These are phyloP conservation scores for Lasioglossum baleicum DNA, from an alignment of 1,140 invertebrate genomes.

Conservation along the genomic window DNA sequence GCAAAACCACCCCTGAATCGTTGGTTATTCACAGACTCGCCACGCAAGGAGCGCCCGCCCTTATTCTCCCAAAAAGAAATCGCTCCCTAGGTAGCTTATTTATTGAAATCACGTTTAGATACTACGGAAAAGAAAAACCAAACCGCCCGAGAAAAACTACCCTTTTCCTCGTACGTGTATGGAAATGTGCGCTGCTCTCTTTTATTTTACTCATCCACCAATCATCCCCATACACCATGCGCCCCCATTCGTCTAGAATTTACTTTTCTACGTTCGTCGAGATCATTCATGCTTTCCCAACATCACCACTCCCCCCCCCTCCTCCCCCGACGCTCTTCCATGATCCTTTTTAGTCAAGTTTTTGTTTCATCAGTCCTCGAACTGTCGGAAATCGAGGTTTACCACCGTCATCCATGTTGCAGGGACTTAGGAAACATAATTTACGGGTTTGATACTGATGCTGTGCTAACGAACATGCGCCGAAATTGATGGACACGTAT, in stretches of 20 bases:
- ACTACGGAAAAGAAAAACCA: slow-evolving; percentile 63
- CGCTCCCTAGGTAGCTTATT: slow-evolving; percentile 77
- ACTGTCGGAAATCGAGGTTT: too few species aligned
- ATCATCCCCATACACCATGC: neutral
- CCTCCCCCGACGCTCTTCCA: neutral
- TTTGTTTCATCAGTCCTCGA: too few species aligned
- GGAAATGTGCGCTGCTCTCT: slow-evolving; percentile 62
- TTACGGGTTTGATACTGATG: too few species aligned
- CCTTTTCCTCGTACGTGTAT: slow-evolving; percentile 53
- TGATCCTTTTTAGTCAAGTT: neutral
- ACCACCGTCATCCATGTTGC: too few species aligned
- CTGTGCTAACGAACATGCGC: too few species aligned
- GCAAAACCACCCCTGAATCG: slow-evolving; percentile 17
- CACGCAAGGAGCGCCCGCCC: slow-evolving; percentile 60
- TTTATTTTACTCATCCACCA: slow-evolving; percentile 41
- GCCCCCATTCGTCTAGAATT: too few species aligned
- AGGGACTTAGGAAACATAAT: too few species aligned
- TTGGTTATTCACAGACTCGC: slow-evolving; percentile 52
- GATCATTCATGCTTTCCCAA: neutral
- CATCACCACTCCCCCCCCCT: neutral
- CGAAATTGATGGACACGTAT: too few species aligned
- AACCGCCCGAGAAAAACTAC: slow-evolving; percentile 61
- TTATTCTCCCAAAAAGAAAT: slow-evolving; percentile 58
- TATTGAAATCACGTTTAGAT: slow-evolving; percentile 76
- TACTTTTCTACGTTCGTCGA: too few species aligned